Percentiles rank a stretch among this genome's conserved stretches.
Evolutionary conservation across 2,888 invertebrate species (phyloP).

Genomic region (Lobophora halterata): DNA sequence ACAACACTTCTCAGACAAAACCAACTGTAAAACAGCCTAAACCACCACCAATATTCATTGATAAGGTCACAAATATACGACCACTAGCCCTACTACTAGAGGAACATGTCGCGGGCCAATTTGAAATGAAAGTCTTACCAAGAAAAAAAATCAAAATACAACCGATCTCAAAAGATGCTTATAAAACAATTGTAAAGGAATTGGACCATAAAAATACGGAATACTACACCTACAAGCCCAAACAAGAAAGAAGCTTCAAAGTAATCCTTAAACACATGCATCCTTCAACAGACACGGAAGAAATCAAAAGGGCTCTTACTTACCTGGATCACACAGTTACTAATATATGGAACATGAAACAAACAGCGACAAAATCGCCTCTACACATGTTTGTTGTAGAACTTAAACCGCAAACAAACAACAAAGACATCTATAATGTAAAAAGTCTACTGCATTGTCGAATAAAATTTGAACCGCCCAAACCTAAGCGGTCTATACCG

Average conservation of each 20-base stretch:
- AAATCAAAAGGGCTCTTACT: conserved; percentile 1
- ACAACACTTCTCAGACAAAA: no score
- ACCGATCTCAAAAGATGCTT: not conserved
- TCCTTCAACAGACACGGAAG: conserved; percentile 1
- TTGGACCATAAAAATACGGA: not conserved
- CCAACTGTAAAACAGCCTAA: conserved; percentile 1
- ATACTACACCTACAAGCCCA: conserved; percentile 4
- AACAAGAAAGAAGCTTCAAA: conserved; percentile 4
- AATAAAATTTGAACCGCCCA: no score
- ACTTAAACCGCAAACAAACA: not conserved
- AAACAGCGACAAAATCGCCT: not conserved
- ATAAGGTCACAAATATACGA: conserved; percentile 2
- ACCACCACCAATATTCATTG: conserved; percentile 1
- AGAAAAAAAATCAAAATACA: conserved; percentile 1
- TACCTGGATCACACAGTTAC: not conserved
- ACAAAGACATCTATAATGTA: not conserved
- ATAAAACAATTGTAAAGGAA: conserved; percentile 2
- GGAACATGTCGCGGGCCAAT: not conserved
- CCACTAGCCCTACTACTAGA: conserved; percentile 1
- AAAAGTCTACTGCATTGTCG: not conserved
- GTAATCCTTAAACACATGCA: conserved; percentile 4
- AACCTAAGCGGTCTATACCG: not conserved
- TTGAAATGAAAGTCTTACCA: conserved; percentile 4
- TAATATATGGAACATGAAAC: conserved; percentile 3
- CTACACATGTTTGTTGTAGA: conserved; percentile 2